Evolutionary conservation across 2,113 vertebrate species (phyloP).

Genomic region (Pycnonotus jocosus): DNA sequence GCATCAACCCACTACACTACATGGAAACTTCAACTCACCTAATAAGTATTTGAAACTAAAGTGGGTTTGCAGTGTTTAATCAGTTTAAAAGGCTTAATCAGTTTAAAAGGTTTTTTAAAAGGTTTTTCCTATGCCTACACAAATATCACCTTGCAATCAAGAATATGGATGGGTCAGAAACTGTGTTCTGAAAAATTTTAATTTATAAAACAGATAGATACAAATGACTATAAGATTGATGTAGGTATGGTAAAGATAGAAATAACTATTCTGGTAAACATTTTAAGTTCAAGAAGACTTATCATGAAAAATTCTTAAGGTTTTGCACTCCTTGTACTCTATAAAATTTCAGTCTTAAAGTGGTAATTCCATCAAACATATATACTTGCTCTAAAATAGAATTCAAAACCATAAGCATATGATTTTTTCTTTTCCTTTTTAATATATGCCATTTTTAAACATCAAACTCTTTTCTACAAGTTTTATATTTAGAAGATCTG

Average conservation of each 20-base stretch:
- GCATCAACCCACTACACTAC: background rate
- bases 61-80: background rate
- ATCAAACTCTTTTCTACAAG: background rate
- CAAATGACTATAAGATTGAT: background rate
- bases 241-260: background rate
- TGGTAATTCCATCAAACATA: background rate
- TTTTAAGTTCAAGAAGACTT: background rate
- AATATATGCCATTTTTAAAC: background rate
- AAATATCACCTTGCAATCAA: background rate
- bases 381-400: background rate
- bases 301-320: background rate
- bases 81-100: no score
- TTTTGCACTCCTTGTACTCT: background rate
- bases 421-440: background rate
- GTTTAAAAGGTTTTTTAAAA: background rate
- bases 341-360: background rate
- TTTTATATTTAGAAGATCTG: background rate
- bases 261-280: background rate
- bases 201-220: background rate
- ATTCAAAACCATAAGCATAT: background rate
- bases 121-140: background rate
- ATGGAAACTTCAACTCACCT: background rate
- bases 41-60: background rate
- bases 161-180: background rate
- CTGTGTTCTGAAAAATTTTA: background rate